phyloP scores from a whole-genome alignment of 2,797 vertebrate genomes.

The Acrocephalus scirpaceus region DNA sequence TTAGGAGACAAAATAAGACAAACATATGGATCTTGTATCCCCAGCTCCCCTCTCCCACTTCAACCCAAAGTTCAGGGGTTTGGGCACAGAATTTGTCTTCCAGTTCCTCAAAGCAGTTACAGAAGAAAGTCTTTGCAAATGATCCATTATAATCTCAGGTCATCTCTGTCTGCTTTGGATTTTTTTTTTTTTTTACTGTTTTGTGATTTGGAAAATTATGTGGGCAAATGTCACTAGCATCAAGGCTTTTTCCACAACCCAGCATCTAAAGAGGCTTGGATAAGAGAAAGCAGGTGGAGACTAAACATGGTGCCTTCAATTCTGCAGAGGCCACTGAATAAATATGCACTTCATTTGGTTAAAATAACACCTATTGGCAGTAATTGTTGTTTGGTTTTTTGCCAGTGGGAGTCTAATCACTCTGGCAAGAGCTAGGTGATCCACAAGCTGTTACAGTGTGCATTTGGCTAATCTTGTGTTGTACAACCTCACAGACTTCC shows the following conservation, averaged over 20 bases:
- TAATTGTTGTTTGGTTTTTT: not conserved
- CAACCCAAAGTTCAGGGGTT: not conserved
- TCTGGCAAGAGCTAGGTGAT: not conserved
- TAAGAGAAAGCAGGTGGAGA: not conserved
- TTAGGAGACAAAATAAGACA: slow-evolving; percentile 28
- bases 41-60: not conserved
- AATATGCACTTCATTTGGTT: not conserved
- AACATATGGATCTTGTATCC: not conserved
- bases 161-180: not conserved
- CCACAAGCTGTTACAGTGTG: not conserved
- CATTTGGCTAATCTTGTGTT: not conserved
- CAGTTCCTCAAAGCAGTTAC: not conserved
- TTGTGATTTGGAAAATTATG: not conserved
- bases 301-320: not conserved
- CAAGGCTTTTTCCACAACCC: not conserved
- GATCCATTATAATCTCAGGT: not conserved
- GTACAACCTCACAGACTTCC: not conserved
- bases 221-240: not conserved
- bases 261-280: not conserved
- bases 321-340: not conserved
- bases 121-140: not conserved
- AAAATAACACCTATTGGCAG: not conserved
- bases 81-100: not conserved
- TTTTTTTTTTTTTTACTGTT: not conserved
- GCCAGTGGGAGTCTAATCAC: not conserved